phyloP scores from a whole-genome alignment of 2,113 vertebrate species.

The Phylloscopus trochiloides region DNA sequence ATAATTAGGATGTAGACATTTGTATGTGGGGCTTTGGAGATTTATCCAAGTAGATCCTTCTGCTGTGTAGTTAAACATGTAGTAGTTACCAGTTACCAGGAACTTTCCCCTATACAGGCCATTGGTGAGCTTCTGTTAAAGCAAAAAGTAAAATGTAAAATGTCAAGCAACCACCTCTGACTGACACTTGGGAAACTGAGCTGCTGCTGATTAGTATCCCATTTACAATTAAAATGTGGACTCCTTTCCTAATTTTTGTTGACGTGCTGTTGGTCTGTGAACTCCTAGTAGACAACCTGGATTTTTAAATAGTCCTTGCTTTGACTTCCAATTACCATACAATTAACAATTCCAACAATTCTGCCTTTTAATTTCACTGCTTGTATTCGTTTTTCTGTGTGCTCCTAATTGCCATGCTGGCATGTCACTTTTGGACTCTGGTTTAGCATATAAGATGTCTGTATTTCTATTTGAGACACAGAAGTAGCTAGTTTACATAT shows the following conservation, averaged over 20 bases:
- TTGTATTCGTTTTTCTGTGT: constrained; percentile 41
- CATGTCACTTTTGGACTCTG: background rate
- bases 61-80: background rate
- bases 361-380: constrained; percentile 61
- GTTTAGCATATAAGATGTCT: background rate
- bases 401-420: constrained; percentile 12
- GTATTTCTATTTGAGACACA: background rate
- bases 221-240: constrained; percentile 75
- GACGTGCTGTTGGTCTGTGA: constrained; percentile 57
- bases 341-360: constrained; percentile 68
- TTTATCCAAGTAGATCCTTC: background rate
- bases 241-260: constrained; percentile 71
- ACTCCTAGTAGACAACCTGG: constrained; percentile 65
- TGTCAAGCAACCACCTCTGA: constrained; percentile 56
- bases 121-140: constrained; percentile 15
- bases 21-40: background rate
- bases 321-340: constrained; percentile 71
- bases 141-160: constrained; percentile 64
- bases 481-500: background rate
- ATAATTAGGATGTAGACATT: background rate
- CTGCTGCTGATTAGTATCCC: constrained; percentile 53
- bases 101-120: constrained; percentile 6
- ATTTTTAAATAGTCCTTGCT: constrained; percentile 70
- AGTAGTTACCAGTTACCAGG: background rate
- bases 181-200: constrained; percentile 56